Evolutionary conservation across 2,113 vertebrate genomes (phyloP).

Genomic region (Crotalus horridus): DNA sequence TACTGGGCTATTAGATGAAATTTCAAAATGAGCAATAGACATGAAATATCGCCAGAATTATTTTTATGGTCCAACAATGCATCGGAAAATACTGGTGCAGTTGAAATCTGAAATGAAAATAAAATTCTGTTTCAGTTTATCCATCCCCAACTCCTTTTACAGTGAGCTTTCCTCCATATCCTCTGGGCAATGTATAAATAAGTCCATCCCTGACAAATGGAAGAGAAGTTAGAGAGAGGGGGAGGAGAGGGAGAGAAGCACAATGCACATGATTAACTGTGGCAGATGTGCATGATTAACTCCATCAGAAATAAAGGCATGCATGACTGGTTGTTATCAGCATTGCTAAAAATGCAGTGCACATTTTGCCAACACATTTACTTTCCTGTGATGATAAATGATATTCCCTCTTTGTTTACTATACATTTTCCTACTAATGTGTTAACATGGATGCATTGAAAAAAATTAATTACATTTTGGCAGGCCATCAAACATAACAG

Average conservation of each 20-base stretch:
- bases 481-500: conserved; percentile 24
- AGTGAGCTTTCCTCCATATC: neutral
- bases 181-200: neutral
- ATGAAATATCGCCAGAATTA: neutral
- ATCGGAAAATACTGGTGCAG: conserved; percentile 3
- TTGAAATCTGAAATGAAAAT: neutral
- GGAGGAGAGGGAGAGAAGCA: conserved; percentile 6
- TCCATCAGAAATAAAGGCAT: conserved; percentile 35
- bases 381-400: conserved; percentile 48
- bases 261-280: conserved; percentile 38
- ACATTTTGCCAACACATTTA: conserved; percentile 34
- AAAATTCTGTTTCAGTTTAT: neutral
- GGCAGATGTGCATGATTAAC: conserved; percentile 41
- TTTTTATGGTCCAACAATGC: neutral
- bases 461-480: conserved; percentile 57
- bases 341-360: conserved; percentile 34
- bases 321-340: conserved; percentile 39
- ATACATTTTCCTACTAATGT: conserved; percentile 42
- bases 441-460: conserved; percentile 31
- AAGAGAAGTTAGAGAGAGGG: neutral
- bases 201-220: conserved; percentile 26
- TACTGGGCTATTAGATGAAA: neutral
- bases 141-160: neutral
- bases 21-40: conserved; percentile 4
- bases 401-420: conserved; percentile 40